Evolutionary conservation across 1,140 invertebrate genomes (phyloP), one percentile per base, ranked within the genome.

Genomic region (Mizuhopecten yessoensis): DNA sequence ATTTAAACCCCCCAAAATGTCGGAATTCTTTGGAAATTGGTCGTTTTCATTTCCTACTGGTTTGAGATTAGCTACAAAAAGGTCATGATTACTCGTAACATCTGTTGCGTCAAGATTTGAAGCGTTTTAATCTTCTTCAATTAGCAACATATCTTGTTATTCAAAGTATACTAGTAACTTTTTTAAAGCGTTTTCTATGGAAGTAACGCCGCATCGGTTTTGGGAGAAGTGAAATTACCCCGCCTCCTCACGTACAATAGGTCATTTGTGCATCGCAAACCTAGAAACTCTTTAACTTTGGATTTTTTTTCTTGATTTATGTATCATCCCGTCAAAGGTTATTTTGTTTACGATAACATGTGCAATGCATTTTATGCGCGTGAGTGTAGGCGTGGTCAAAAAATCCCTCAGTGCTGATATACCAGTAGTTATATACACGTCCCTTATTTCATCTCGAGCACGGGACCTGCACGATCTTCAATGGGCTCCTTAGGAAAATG

Each of bases 41-140:
- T 75, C 57, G 57, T 75, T 75, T 75, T n/a, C 5, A 75, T 75
- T 5, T 75, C n/a, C 57, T 11, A 17, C 23, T 75, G n/a, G 57
- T 17, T 29, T 7, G 23, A 29, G 23, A 75, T 75, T 29, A 29
- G 57, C 57, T 29, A n/a, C 11, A 75, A 75, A 75, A 29, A 75
- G 5, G n/a, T 75, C n/a, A 13, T 75, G 3, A 75, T 75, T 75
- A 29, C 57, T 75, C 23, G n/a, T 17, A 75, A 9, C 57, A 75
- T 75, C 57, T 75, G 57, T 75, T 75, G 3, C 57, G 5, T 29
- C n/a, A 75, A 29, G 9, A 17, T n/a, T 29, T 29, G 23, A 29
- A 29, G 57, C n/a, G 57, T 29, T 57, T 75, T 75, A 75, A 75
- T 75, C n/a, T 75, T 23, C 29, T 75, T 75, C 57, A 75, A 75